Percentiles rank a stretch among this genome's conserved stretches.
These are phyloP conservation scores for Spisula subtruncata DNA, from an alignment of 2,888 invertebrate genomes.

Conservation along the genomic window DNA sequence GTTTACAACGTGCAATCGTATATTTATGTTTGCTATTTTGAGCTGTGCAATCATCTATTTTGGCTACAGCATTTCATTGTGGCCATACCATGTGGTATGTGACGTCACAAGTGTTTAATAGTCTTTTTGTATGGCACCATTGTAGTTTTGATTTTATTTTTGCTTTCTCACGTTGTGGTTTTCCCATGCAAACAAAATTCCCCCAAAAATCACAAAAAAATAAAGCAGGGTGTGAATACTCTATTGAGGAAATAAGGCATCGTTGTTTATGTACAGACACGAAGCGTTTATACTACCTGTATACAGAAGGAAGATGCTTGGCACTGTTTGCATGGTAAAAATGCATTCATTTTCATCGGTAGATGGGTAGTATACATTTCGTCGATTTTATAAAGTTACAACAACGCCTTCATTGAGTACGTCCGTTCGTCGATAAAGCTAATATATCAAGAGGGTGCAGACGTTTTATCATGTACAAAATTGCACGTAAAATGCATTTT, in stretches of 20 bases:
- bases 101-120: neutral
- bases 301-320: too few relatives aligned
- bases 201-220: neutral
- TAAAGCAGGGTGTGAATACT: neutral
- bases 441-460: too few relatives aligned
- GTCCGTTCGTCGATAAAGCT: too few relatives aligned
- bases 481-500: too few relatives aligned
- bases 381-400: too few relatives aligned
- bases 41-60: neutral
- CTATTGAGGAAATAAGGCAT: neutral
- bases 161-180: neutral
- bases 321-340: too few relatives aligned
- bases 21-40: slow-evolving; percentile 2
- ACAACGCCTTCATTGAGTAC: too few relatives aligned
- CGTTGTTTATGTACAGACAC: neutral
- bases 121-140: neutral
- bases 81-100: too few relatives aligned
- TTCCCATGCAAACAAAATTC: too few relatives aligned
- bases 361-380: too few relatives aligned
- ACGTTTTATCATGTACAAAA: too few relatives aligned
- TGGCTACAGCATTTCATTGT: neutral
- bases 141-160: neutral
- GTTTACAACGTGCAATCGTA: neutral
- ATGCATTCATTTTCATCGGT: too few relatives aligned
- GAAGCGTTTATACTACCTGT: neutral